Evolutionary conservation across 2,888 invertebrate species (phyloP).

Genomic region (Dorcus parallelipipedus): DNA sequence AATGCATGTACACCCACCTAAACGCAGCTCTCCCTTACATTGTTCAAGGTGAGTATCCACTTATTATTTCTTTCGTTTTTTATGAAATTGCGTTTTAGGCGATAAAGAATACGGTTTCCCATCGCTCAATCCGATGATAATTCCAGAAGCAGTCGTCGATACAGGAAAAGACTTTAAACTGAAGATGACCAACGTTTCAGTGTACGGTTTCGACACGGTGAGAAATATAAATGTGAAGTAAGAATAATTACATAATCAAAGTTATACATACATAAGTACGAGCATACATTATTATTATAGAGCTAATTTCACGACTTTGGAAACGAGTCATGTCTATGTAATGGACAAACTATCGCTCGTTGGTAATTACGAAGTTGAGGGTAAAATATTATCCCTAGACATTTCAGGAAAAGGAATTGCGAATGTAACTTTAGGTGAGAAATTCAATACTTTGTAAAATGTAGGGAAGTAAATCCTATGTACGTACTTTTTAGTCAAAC

Average conservation of each 20-base stretch:
- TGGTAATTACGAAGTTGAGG: conserved; percentile 12
- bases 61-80: no score
- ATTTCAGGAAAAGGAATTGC: conserved; percentile 7
- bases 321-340: background rate
- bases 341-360: conserved; percentile 5
- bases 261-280: background rate
- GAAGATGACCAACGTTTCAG: conserved; percentile 22
- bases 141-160: conserved; percentile 25
- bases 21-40: conserved; percentile 26
- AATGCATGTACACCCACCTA: conserved; percentile 27
- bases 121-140: conserved; percentile 28
- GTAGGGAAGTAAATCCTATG: background rate
- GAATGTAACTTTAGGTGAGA: conserved; percentile 12
- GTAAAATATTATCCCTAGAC: conserved; percentile 8
- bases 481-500: background rate
- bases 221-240: conserved; percentile 24
- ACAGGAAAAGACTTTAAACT: conserved; percentile 22
- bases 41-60: conserved; percentile 9
- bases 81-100: conserved; percentile 18
- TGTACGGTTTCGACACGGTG: conserved; percentile 27
- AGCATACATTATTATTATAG: no score
- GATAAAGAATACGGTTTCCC: conserved; percentile 32
- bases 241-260: conserved; percentile 4
- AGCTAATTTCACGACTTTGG: no score
- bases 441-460: background rate